Percentiles rank a stretch among this genome's conserved stretches.
Conservation (phyloP, 1,140 invertebrate genomes). For the Bombus cullumanus region DNA sequence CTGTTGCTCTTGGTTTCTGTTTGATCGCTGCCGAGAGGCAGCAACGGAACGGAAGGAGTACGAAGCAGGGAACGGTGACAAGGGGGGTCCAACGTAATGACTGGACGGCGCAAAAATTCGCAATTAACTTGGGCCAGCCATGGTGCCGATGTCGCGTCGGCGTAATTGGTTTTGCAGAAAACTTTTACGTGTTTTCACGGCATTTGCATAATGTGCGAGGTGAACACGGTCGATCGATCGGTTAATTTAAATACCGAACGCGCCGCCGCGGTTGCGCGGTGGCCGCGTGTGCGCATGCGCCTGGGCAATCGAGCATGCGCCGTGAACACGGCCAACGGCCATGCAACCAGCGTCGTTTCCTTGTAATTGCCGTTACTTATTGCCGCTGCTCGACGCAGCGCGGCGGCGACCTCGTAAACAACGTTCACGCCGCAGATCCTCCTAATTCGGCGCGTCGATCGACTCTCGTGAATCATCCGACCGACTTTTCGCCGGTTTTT, state of each 20-base stretch:
- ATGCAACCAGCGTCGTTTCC: slow-evolving; percentile 72
- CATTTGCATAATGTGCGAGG: slow-evolving; percentile 81
- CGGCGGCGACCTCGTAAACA: slow-evolving; percentile 49
- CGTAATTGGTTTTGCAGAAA: slow-evolving; percentile 81
- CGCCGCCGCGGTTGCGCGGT: slow-evolving; percentile 34
- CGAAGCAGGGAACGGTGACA: no score
- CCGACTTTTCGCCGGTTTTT: slow-evolving; percentile 42
- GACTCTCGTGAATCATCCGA: slow-evolving; percentile 41
- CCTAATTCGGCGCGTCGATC: slow-evolving; percentile 65
- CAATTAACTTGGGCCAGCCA: slow-evolving; percentile 68
- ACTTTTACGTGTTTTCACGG: slow-evolving; percentile 79
- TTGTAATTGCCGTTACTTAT: slow-evolving; percentile 82
- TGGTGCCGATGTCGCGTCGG: slow-evolving; percentile 74
- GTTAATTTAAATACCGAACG: slow-evolving; percentile 81
- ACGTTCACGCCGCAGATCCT: slow-evolving; percentile 68
- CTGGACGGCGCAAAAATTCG: slow-evolving; percentile 68
- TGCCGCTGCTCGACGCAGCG: slow-evolving; percentile 65
- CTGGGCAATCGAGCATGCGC: slow-evolving; percentile 36
- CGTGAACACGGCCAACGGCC: slow-evolving; percentile 34
- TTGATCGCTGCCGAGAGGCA: not conserved
- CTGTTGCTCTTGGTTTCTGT: not conserved
- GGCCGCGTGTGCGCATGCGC: slow-evolving; percentile 54
- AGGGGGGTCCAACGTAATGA: slow-evolving; percentile 52
- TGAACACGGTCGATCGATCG: slow-evolving; percentile 78
- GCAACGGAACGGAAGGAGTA: slow-evolving; percentile 1